Conservation (phyloP, 2,888 invertebrate genomes). For the Zygaena filipendulae region DNA sequence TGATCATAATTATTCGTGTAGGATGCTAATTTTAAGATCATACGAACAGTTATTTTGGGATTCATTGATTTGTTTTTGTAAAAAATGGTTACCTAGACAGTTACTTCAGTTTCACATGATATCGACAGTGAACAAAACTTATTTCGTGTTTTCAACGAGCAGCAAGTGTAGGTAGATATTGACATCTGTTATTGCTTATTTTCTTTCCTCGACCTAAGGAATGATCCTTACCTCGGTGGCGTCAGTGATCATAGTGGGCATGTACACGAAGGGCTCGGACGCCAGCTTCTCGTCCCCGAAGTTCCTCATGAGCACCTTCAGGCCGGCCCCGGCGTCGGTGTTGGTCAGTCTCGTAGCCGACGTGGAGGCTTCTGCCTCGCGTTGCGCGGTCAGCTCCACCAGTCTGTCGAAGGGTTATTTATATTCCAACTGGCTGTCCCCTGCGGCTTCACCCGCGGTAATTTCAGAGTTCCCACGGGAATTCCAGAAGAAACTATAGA, state of each 20-base stretch:
- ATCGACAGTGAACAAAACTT: not conserved
- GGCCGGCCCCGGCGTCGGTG: conserved; percentile 41
- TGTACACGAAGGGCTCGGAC: conserved; percentile 60
- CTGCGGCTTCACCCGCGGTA: too few species aligned
- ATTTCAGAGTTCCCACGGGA: too few species aligned
- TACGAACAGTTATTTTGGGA: too few species aligned
- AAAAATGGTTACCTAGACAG: conserved; percentile 10
- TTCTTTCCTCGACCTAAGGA: not conserved
- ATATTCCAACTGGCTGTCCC: too few species aligned
- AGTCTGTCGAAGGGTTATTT: conserved; percentile 30
- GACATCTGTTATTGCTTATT: not conserved
- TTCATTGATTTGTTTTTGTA: too few species aligned
- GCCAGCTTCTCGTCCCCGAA: conserved; percentile 70
- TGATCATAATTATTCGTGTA: too few species aligned
- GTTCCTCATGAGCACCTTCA: conserved; percentile 69
- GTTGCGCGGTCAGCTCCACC: conserved; percentile 61
- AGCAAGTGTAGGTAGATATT: too few species aligned
- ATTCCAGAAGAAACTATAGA: too few species aligned
- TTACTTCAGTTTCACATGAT: too few species aligned
- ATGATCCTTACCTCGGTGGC: conserved; percentile 42
- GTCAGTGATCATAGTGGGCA: conserved; percentile 63
- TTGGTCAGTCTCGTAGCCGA: conserved; percentile 27
- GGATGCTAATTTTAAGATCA: too few species aligned
- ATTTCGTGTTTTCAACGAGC: too few species aligned
- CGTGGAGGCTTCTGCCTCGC: conserved; percentile 50